These are phyloP conservation scores for Urechis unicinctus DNA, from an alignment of 2,888 invertebrate species.

Conservation along the genomic window DNA sequence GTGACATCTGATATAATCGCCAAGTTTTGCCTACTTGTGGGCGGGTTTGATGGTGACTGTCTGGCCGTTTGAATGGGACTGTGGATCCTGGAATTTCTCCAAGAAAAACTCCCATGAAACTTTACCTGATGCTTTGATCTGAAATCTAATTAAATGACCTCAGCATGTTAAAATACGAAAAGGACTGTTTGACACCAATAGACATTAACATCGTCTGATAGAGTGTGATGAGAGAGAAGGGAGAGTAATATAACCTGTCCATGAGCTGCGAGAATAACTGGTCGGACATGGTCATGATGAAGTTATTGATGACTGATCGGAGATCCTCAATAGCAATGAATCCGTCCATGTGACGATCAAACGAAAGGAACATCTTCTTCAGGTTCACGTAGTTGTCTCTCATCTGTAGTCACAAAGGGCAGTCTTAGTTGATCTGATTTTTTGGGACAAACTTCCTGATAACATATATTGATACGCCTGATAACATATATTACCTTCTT, in stretches of 20 bases:
- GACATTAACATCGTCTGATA: neutral
- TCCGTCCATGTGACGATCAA: constrained; percentile 40
- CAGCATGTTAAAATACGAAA: neutral
- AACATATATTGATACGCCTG: neutral
- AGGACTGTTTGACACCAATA: neutral
- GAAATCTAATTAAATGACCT: constrained; percentile 25
- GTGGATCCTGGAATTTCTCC: constrained; percentile 43
- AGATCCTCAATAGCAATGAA: constrained; percentile 40
- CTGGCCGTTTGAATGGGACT: constrained; percentile 39
- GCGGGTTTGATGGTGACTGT: constrained; percentile 41
- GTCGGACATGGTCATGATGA: constrained; percentile 44
- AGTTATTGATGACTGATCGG: constrained; percentile 37
- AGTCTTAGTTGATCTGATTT: no score
- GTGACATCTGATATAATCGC: neutral
- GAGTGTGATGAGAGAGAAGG: neutral
- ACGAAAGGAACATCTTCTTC: constrained; percentile 42
- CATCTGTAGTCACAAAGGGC: constrained; percentile 32
- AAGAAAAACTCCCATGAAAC: constrained; percentile 45
- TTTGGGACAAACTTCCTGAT: neutral
- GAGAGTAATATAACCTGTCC: constrained; percentile 32
- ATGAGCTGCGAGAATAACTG: constrained; percentile 42
- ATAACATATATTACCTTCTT: constrained; percentile 26
- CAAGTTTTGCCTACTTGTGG: constrained; percentile 34
- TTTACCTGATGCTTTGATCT: constrained; percentile 36
- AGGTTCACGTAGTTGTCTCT: constrained; percentile 33